These are phyloP conservation scores for Cephus pulcher DNA, from an alignment of 2,888 invertebrate genomes.

Conservation along the genomic window DNA sequence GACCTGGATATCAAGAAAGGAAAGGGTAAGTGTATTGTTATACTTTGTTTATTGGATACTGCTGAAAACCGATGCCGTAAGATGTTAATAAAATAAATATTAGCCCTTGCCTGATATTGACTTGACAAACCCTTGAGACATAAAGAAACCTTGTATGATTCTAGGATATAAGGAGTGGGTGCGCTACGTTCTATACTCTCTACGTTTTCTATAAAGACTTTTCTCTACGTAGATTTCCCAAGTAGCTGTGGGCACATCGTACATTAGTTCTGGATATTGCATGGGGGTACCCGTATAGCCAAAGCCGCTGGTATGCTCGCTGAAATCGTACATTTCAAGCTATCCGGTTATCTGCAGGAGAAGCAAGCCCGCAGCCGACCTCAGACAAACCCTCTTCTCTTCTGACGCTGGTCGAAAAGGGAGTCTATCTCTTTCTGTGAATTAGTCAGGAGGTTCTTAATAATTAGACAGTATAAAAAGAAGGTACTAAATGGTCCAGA, in stretches of 20 bases:
- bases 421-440: neutral
- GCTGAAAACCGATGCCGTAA: neutral
- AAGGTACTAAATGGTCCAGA: neutral
- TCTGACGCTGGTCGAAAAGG: neutral
- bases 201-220: neutral
- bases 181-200: constrained; percentile 2
- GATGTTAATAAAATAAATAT: neutral
- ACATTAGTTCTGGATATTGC: constrained; percentile 54
- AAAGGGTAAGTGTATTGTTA: constrained; percentile 13
- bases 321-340: constrained; percentile 53
- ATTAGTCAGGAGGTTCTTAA: neutral
- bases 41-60: neutral
- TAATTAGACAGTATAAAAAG: neutral
- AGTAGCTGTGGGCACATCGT: constrained; percentile 36
- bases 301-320: constrained; percentile 42
- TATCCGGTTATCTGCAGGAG: constrained; percentile 54
- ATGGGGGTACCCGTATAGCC: constrained; percentile 61
- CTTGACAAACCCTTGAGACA: neutral
- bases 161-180: constrained; percentile 11
- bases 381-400: neutral
- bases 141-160: neutral
- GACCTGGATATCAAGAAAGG: constrained; percentile 56
- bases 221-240: neutral
- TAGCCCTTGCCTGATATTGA: neutral
- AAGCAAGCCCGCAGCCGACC: constrained; percentile 53